Conservation (phyloP, 2,113 vertebrate genomes). For the Indicator indicator region DNA sequence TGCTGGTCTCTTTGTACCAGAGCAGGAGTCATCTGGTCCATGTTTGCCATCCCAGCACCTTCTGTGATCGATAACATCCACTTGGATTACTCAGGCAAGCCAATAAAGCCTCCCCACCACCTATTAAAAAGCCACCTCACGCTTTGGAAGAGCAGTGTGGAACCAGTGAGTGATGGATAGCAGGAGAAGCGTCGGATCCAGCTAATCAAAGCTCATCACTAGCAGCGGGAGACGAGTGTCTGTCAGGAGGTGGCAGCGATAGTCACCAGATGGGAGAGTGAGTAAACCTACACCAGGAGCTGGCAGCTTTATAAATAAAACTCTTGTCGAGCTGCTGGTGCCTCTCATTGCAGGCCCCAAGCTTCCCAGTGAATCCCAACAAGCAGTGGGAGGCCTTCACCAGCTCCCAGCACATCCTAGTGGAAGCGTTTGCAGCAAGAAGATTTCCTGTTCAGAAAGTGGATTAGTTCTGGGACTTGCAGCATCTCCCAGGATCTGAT, state of each 20-base stretch:
- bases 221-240: conserved; percentile 1
- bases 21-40: neutral
- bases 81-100: neutral
- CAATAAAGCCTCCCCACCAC: neutral
- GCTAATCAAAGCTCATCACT: neutral
- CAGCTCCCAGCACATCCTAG: accelerated
- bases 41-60: neutral
- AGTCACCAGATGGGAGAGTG: conserved; percentile 51
- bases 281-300: conserved; percentile 46
- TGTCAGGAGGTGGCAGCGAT: conserved; percentile 41
- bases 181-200: neutral
- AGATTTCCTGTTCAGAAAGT: neutral
- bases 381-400: neutral
- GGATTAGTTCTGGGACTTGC: neutral
- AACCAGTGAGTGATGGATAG: neutral
- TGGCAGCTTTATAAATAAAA: conserved; percentile 53
- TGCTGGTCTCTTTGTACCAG: accelerated
- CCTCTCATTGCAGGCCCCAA: neutral
- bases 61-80: neutral
- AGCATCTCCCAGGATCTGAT: neutral
- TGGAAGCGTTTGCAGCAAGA: neutral
- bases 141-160: neutral
- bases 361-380: neutral
- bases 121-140: neutral
- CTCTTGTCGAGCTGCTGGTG: neutral